Base-by-base conservation (phyloP, 1,140 invertebrate genomes). In the Luehdorfia chinensis region DNA sequence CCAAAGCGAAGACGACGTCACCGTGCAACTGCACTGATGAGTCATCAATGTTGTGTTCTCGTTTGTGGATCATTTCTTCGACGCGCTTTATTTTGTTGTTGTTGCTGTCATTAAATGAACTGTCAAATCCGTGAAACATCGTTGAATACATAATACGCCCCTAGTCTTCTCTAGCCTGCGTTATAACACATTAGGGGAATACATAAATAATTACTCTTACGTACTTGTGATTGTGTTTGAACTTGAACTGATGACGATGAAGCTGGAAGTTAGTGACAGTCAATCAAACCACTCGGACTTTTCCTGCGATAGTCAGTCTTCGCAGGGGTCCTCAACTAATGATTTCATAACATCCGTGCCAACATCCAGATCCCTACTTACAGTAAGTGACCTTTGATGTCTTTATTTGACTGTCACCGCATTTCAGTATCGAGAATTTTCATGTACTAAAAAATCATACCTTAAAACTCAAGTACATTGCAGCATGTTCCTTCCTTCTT, bases 1-100 rank as follows among this genome's bases (percentile, higher is more conserved):
- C 80, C 80, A 75, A 83, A 79, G 69, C 54, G 71, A 70, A 46
- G 61, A 61, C 62, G 57, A 84, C 78, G 80, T 84, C 76, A 80
- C 56, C 65, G 55, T 57, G 49, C 59, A 67, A 69, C 57, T 75
- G 58, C 63, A 72, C 53, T 66, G 75, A 84, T 84, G 80, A 84
- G 53, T 84, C 80, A 84, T 69, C 71, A 81, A 72, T 85, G 78
- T 83, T 83, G 74, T 84, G 75, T 57, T 84, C 70, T 71, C 55
- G 66, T 68, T 80, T 54, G 51, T 66, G 60, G 51, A 55, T 73
- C 70, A 71, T 75, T 73, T 74, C 63, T 68, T 68, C 47, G 50
- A 63, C 50, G 65, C 63, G 64, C 65, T 68, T 70, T 75, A 72
- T 63, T 74, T 73, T 68, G 67, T 66, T 75, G 65, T 57, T 60